A percentile compares a stretch with the other conserved stretches of the same genome.
These are phyloP conservation scores for Scomberomorus guttatus DNA, from an alignment of 2,797 vertebrate species.

Conservation along the genomic window DNA sequence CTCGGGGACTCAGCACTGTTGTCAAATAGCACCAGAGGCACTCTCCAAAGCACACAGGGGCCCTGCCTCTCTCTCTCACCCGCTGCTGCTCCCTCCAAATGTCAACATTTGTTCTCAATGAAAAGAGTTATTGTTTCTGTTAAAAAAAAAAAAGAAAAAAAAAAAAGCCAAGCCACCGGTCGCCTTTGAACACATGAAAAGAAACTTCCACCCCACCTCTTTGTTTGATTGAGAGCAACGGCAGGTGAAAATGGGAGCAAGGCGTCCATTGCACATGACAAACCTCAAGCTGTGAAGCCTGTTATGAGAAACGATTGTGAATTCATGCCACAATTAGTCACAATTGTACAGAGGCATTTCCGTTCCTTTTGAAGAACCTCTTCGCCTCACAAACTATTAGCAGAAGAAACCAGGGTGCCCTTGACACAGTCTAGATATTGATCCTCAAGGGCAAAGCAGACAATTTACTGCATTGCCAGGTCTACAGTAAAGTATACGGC, in stretches of 20 bases:
- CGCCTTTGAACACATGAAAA: constrained; percentile 88
- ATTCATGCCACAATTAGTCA: constrained; percentile 80
- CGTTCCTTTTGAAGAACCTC: constrained; percentile 57
- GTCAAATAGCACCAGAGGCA: constrained; percentile 85
- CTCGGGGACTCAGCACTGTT: constrained; percentile 78
- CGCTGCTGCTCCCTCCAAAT: constrained; percentile 85
- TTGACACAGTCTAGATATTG: constrained; percentile 54
- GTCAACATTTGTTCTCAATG: constrained; percentile 95
- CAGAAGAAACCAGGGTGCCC: constrained; percentile 43
- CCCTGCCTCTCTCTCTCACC: constrained; percentile 65
- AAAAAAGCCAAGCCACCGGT: constrained; percentile 84
- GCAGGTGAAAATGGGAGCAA: constrained; percentile 81
- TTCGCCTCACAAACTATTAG: constrained; percentile 50
- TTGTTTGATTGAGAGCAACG: constrained; percentile 79
- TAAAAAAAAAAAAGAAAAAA: constrained; percentile 75
- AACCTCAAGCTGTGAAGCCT: constrained; percentile 73
- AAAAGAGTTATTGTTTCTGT: constrained; percentile 92
- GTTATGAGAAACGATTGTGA: constrained; percentile 67
- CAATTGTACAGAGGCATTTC: constrained; percentile 61
- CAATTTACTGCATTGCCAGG: constrained; percentile 22
- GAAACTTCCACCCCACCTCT: constrained; percentile 84
- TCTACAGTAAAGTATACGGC: constrained; percentile 25
- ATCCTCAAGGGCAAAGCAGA: constrained; percentile 66
- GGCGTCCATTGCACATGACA: constrained; percentile 66
- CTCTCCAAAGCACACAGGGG: constrained; percentile 78